Conservation (phyloP, 2,797 vertebrate species). For the Danio choprae region DNA sequence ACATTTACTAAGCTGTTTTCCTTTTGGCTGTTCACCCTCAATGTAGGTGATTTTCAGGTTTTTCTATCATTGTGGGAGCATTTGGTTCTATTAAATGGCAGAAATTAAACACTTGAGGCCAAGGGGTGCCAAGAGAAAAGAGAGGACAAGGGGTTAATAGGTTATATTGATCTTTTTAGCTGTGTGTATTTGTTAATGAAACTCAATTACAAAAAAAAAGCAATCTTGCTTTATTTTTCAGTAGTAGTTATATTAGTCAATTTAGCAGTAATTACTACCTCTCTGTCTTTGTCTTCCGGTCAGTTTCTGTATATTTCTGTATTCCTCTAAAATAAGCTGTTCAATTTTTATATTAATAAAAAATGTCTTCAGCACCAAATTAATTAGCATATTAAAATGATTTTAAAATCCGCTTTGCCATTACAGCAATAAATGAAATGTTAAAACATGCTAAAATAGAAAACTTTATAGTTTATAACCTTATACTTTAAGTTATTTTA, state of each 20-base stretch:
- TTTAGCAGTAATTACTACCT: not conserved
- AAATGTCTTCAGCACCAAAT: not conserved
- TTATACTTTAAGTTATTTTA: no score
- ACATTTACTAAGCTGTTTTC: conserved; percentile 25
- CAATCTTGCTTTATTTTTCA: not conserved
- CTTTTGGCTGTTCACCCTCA: not conserved
- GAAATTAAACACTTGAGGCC: not conserved
- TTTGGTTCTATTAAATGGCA: not conserved
- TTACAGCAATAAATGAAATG: not conserved
- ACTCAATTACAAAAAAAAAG: not conserved
- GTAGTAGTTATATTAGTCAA: not conserved
- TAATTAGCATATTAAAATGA: not conserved
- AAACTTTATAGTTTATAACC: no score
- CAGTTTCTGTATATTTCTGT: not conserved
- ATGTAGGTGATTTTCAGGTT: conserved; percentile 2
- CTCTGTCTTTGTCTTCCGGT: not conserved
- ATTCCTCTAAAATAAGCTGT: not conserved
- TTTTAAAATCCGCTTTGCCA: not conserved
- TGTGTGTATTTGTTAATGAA: not conserved
- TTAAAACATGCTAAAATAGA: not conserved
- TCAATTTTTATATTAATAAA: not conserved
- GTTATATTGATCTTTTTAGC: conserved; percentile 29
- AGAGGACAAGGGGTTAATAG: not conserved
- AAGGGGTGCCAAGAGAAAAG: not conserved
- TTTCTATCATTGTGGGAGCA: not conserved